Evolutionary conservation across 2,797 vertebrate genomes (phyloP).

Genomic region (Leptodactylus fallax): DNA sequence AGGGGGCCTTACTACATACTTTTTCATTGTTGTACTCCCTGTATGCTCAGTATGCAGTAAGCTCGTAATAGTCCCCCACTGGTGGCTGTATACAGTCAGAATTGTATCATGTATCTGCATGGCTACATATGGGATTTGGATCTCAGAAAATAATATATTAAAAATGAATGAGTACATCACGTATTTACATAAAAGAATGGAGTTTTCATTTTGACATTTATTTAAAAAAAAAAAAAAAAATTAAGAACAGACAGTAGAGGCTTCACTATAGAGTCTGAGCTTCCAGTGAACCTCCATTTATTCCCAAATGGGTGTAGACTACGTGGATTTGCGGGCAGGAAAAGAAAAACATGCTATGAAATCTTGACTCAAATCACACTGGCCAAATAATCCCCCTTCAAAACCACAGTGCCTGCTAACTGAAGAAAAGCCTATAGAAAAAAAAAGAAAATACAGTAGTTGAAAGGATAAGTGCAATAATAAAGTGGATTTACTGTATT

Average conservation of each 20-base stretch:
- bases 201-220: neutral
- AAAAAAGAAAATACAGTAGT: neutral
- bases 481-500: slow-evolving; percentile 25
- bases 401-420: slow-evolving; percentile 9
- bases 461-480: slow-evolving; percentile 25
- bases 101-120: neutral
- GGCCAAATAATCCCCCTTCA: slow-evolving; percentile 1
- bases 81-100: neutral
- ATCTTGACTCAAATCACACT: neutral
- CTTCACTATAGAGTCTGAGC: neutral
- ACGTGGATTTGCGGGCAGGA: neutral
- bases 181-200: neutral
- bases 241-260: neutral
- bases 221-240: neutral
- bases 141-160: neutral
- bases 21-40: too few species aligned
- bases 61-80: neutral
- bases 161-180: neutral
- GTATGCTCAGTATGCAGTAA: neutral
- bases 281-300: slow-evolving; percentile 2
- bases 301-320: slow-evolving; percentile 7
- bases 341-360: slow-evolving; percentile 9
- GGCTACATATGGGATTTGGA: neutral
- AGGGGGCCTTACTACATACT: too few species aligned
- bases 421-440: slow-evolving; percentile 15